Base-by-base conservation (phyloP, 1,140 invertebrate genomes). In the Drosophila azteca region DNA sequence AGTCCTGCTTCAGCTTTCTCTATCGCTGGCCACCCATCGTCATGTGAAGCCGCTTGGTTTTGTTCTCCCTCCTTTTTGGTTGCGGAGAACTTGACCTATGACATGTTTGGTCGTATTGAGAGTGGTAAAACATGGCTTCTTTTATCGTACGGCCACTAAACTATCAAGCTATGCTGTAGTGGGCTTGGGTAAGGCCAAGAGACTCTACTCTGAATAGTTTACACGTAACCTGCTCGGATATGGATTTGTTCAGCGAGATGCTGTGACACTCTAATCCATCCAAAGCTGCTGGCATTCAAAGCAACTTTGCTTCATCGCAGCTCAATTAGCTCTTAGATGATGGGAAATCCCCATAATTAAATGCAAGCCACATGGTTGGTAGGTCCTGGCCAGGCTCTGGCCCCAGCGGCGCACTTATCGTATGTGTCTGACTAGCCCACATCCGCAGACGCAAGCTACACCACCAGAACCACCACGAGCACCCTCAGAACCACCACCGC, bases 311-410 rank as follows among this genome's bases (percentile, higher is more conserved):
- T 50, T 71, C 6, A 3, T 57, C 20, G 35, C 67, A 51, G 45
- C 59, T 58, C 50, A 64, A 73, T 74, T 74, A 73, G 52, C 48
- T 13, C 6, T 15, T n/a, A 44, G 35, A 17, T 44, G 13, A 6
- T 20, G 50, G 51, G 20, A 69, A 65, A 64, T 52, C 60, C 60
- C 39, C 48, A 44, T 74, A 65, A 74, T 74, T 74, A 74, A 74
- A 74, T 74, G 71, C 53, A 59, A 44, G 70, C 61, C 71, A 74
- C 70, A 73, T 65, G 61, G 61, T 58, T 73, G 60, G 52, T 60
- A 11, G 26, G 39, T 17, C 39, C 35, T 9, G 29, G 29, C 2
- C 29, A 2, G 29, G 6, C 39, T 44, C 22, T 44, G n/a, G 24
- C 53, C 53, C 41, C 53, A 55, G 35, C 35, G 5, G 35, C 35